Evolutionary conservation across 2,113 vertebrate genomes (phyloP), one percentile per base, ranked within the genome.

Genomic region (Dipodomys spectabilis): DNA sequence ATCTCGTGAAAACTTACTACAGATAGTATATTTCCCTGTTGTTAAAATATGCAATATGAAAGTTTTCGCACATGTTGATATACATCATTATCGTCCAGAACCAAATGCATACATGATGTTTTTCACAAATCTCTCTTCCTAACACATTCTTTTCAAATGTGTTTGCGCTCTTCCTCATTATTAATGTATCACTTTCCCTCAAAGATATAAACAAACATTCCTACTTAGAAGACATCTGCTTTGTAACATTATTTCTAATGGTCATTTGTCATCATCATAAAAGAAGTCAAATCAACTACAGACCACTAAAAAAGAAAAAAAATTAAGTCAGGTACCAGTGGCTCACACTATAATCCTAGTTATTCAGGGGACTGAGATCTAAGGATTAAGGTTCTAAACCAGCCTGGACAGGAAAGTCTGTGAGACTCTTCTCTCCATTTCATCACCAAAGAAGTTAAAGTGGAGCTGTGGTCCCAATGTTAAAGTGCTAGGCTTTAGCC

Each of bases 151-250:
- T 93, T 85, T 62, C 35, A 89, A 96, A 89, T 53, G 8, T 27
- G 35, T 0, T 64, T 86, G 8, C 15, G 68, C 49, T 82, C 39
- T 28, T 32, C 20, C 39, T 80, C 44, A 28, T 90, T 84, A 60
- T 73, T 82, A 71, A 92, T 60, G 85, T 12, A 88, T 68, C 25
- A n/a, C 75, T 72, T 95, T 86, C 9, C 53, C 65, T 84, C 88
- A 88, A 82, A 57, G 25, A 90, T 8, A 65, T 25, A 85, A 82
- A 64, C 73, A 95, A 85, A 72, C 65, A 13, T 86, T 23, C 78
- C 9, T 20, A 88, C 73, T 81, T 77, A 28, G 16, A 91, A 96
- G 93, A 64, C n/a, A 92, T 45, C 35, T 60, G 0, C 35, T 86
- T 77, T 27, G 8, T 73, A 77, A 25, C 30, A 0, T 64, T 84